A percentile compares a stretch with the other conserved stretches of the same genome.
Evolutionary conservation across 1,140 invertebrate genomes (phyloP).

Genomic region (Sarcophaga peregrina): DNA sequence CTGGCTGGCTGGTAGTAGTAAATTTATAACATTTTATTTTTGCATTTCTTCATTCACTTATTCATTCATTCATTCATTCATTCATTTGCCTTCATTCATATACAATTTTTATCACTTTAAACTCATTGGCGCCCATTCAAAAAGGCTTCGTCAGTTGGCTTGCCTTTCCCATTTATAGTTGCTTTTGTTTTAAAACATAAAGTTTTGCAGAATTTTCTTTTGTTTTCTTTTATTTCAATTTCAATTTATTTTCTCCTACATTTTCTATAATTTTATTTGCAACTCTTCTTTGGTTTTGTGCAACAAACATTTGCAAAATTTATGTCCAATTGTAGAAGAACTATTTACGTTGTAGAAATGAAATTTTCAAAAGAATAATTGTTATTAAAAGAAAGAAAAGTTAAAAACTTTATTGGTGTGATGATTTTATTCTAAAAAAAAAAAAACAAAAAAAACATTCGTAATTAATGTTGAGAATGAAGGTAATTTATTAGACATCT

Average conservation of each 20-base stretch:
- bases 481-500: too few species aligned
- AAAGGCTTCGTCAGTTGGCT: neutral
- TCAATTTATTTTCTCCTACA: neutral
- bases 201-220: neutral
- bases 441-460: neutral
- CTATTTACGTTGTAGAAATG: neutral
- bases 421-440: neutral
- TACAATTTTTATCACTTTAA: neutral
- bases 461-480: too few species aligned
- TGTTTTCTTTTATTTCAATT: neutral
- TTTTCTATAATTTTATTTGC: slow-evolving; percentile 4
- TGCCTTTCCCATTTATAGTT: neutral
- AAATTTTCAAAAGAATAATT: neutral
- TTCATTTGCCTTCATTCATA: neutral
- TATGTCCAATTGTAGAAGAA: slow-evolving; percentile 1
- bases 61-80: neutral
- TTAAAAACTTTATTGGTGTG: neutral
- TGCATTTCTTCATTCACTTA: neutral
- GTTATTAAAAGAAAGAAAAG: neutral
- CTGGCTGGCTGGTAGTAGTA: neutral
- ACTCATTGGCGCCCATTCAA: slow-evolving; percentile 3
- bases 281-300: neutral
- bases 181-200: neutral
- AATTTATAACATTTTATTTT: slow-evolving; percentile 2
- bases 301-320: neutral